Evolutionary conservation across 2,797 vertebrate species (phyloP), one percentile per base, ranked within the genome.

Genomic region (Sebastes iracundus): DNA sequence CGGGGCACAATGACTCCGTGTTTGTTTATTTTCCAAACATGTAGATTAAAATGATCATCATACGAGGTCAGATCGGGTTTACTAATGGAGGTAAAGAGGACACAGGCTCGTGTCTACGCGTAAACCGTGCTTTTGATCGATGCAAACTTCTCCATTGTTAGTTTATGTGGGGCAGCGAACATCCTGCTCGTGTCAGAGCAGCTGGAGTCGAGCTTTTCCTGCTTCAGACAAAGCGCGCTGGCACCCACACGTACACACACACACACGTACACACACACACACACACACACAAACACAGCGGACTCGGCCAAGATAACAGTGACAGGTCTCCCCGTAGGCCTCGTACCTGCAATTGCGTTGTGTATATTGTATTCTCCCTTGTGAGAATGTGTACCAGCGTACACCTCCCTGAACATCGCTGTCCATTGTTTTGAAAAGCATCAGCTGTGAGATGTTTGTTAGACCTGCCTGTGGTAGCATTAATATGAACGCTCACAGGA

Each of bases 401-500:
- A 86, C 87, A 81, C 81, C 86, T 89, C 91, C 84, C 90, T 46
- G 68, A 90, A 90, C 93, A 90, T 86, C 20, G 59, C 81, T 82
- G 77, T 82, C 87, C 75, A 76, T 89, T 91, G 92, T 94, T 93
- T 89, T 91, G 87, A 90, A 84, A 91, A 87, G 93, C 89, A 71
- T 92, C 92, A 90, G 86, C 90, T 89, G 90, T 84, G 84, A 92
- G 90, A 87, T 89, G 87, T 91, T 94, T 93, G 93, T 93, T 94
- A 91, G 94, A 91, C 90, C 91, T 93, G 90, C 86, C 80, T 82
- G 84, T 87, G 79, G 82, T 93, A 77, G 87, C 91, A 79, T 85
- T 87, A 86, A 91, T 91, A 92, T 84, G 80, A 88, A 81, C 1
- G 61, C 85, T 84, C 90, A 84, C 89, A 79, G 81, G 90, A 87